Base-by-base conservation (phyloP, 2,797 vertebrate genomes). In the Mycteria americana region DNA sequence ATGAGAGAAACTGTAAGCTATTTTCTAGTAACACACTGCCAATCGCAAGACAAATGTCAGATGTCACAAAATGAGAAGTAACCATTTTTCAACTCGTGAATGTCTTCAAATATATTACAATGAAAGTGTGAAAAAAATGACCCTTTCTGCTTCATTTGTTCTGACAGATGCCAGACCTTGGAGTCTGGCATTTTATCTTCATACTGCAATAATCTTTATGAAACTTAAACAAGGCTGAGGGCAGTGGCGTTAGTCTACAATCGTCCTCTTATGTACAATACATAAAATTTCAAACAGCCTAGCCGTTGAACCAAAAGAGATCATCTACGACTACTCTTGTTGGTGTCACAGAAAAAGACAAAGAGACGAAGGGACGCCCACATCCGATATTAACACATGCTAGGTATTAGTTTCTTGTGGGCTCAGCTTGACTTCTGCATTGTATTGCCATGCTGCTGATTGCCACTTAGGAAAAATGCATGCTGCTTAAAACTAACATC, bases 1-100 rank as follows among this genome's bases (percentile, higher is more conserved):
- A 94, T 45, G 85, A 92, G 91, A 93, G 94, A 63, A 88, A 81
- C 67, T 64, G 76, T 48, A 77, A 95, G 95, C 95, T 91, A 54
- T 94, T 96, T 94, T 93, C 95, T 85, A 91, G 94, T 87, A 92
- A 93, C 88, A 93, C 87, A 33, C 82, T 95, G 95, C 96, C 97
- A 95, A 90, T 97, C 60, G 93, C 80, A 87, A 97, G 96, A 98
- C 96, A 92, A 95, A 97, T 95, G 83, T 96, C 96, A 92, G 93
- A 96, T 89, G 92, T 94, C 77, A 50, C 77, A 70, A 85, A 92
- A 83, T 17, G 16, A 46, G 96, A 95, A 94, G 94, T 79, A 88
- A 84, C 95, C 90, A 94, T 96, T 97, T 97, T 93, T 97, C 96
- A 98, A 50, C 92, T 78, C 53, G 67, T 25, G 72, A 91, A 75